Evolutionary conservation across 2,888 invertebrate species (phyloP), one percentile per base, ranked within the genome.

Genomic region (Tachina grossa): DNA sequence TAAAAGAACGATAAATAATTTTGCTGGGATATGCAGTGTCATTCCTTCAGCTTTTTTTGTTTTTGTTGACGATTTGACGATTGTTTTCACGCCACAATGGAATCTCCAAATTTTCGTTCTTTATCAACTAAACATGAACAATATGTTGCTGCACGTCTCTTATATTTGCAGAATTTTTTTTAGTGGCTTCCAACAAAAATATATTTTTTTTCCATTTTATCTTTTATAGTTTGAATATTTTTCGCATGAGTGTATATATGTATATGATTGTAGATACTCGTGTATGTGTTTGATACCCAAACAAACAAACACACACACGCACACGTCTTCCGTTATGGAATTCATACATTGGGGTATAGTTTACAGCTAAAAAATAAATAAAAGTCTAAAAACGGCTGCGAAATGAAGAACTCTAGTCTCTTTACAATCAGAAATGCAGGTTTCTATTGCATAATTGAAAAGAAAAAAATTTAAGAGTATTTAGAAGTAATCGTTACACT

Each of bases 341-440:
- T 10, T 55, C 55, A 43, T 41, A 80, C 72, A 49, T 57, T 65
- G 14, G 79, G 72, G 72, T 80, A 65, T 80, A 80, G 72, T 80
- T 66, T 72, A 22, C 49, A 77, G 51, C 11, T 55, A 11, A 51
- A 68, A 14, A 9, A 43, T 16, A 57, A 41, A 39, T 11, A 39
- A 43, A 59, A 57, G n/a, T n/a, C 2, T 14, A 43, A 19, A n/a
- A 63, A 49, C 31, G 5, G 6, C 31, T 31, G 1, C 8, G 51
- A 78, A 61, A 22, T 0, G 31, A 31, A 6, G 6, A 31, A 31
- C 31, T 31, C 31, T 31, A 0, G 31, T 31, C 31, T 31, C 31
- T 31, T 31, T 6, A 31, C 31, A 31, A 31, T 31, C 31, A 31
- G 31, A 31, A 31, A 31, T 31, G 31, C 31, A 31, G 31, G 31